Evolutionary conservation across 2,797 vertebrate species (phyloP).

Genomic region (Choloepus didactylus): DNA sequence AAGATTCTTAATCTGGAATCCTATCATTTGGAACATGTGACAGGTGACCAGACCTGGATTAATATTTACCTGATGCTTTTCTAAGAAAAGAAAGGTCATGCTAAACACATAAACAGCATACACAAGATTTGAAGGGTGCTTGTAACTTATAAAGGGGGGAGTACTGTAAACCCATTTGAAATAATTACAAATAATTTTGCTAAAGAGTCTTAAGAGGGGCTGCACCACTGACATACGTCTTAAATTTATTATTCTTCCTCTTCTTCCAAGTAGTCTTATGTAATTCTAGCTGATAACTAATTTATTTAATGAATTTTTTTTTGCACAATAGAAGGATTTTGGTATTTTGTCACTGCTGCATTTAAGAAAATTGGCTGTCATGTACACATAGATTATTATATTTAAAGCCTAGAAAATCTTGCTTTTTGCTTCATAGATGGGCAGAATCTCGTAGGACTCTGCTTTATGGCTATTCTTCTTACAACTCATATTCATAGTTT

Average conservation of each 20-base stretch:
- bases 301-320: too few species aligned
- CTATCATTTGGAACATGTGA: neutral
- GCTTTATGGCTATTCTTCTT: neutral
- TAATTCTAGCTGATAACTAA: neutral
- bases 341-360: neutral
- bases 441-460: neutral
- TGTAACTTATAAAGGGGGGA: too few species aligned
- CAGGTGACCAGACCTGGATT: neutral
- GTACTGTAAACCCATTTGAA: neutral
- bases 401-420: too few species aligned
- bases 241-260: neutral
- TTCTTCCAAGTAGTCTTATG: neutral
- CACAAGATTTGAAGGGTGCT: accelerated
- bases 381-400: accelerated
- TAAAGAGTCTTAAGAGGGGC: neutral
- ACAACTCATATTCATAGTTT: neutral
- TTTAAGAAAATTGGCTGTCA: accelerated
- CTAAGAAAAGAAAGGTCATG: neutral
- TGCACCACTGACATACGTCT: neutral
- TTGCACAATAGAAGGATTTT: neutral
- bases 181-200: neutral
- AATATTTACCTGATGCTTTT: neutral
- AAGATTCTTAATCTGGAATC: neutral
- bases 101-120: accelerated
- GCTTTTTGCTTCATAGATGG: neutral